Base-by-base conservation (phyloP, 2,797 vertebrate genomes). In the Cercopithecus hamlyni region DNA sequence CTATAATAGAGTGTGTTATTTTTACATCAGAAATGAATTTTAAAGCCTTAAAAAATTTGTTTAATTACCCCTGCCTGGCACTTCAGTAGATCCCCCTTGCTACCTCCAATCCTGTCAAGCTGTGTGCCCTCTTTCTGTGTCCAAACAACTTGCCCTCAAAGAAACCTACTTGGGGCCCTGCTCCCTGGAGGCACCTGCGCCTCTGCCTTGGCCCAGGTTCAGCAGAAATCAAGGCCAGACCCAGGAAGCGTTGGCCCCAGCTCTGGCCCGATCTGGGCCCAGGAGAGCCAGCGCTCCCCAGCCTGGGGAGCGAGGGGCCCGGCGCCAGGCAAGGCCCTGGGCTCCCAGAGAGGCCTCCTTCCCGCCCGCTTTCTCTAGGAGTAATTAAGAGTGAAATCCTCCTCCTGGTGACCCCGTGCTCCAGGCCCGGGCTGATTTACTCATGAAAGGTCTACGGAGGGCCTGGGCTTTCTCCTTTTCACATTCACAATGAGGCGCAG, bases 311-410 rank as follows among this genome's bases (percentile, higher is more conserved):
- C 30, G 1, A 72, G 64, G 85, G 86, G 50, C 93, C 73, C 45
- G 0, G 85, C 57, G 26, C 55, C 89, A 1, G 0, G 48, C 80
- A 1, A 0, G 52, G 81, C 39, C 26, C 27, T 0, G 22, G 80
- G 77, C 83, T 73, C 76, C 41, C 26, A 10, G 43, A 5, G 27
- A 64, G 92, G 94, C 70, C 96, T 75, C 97, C 97, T 98, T 96
- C 98, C 97, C 88, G 96, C 98, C 97, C 90, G 98, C 98, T 98
- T 99, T 99, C 98, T 98, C 98, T 95, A 90, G 89, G 97, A 98
- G 99, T 98, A 98, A 99, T 99, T 99, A 98, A 99, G 98, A 98
- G 98, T 98, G 98, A 98, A 98, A 98, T 98, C 98, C 98, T 98
- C 98, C 98, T 98, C 98, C 97, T 75, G 7, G 96, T 99, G 98